phyloP scores from a whole-genome alignment of 2,797 vertebrate species.

The Pitangus sulphuratus region DNA sequence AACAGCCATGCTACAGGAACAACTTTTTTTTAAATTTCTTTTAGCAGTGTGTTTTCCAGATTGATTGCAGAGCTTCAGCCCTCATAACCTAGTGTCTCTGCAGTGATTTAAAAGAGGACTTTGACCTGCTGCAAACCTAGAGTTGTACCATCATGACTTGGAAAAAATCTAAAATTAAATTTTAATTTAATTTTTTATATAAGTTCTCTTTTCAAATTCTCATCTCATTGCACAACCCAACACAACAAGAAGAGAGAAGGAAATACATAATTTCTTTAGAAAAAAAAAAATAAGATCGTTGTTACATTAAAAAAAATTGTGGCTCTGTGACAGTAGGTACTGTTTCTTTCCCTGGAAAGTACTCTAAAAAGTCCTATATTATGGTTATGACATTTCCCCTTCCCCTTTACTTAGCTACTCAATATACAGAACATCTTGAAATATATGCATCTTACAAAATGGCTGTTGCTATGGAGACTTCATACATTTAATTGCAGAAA shows the following conservation, averaged over 20 bases:
- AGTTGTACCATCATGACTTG: not conserved
- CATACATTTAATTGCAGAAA: not conserved
- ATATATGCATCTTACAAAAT: not conserved
- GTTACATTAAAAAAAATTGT: not conserved
- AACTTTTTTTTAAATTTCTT: not conserved
- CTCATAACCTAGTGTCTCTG: not conserved
- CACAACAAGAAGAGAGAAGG: not conserved
- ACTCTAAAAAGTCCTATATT: not conserved
- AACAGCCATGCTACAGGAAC: not conserved
- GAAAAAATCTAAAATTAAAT: not conserved
- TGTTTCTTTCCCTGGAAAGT: not conserved
- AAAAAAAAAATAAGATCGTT: not conserved
- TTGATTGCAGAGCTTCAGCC: not conserved
- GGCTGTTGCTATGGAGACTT: slow-evolving; percentile 29
- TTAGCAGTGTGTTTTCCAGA: not conserved
- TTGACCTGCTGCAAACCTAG: not conserved
- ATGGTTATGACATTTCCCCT: not conserved
- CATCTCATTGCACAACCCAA: not conserved
- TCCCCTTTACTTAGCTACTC: not conserved
- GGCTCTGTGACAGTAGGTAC: not conserved
- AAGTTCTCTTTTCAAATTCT: not conserved
- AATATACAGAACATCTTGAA: not conserved
- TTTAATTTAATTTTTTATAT: not conserved
- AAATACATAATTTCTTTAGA: not conserved
- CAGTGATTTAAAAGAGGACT: not conserved